Percentiles rank a stretch among this genome's conserved stretches.
Conservation (phyloP, 2,797 vertebrate genomes). For the Pipistrellus pipistrellus region DNA sequence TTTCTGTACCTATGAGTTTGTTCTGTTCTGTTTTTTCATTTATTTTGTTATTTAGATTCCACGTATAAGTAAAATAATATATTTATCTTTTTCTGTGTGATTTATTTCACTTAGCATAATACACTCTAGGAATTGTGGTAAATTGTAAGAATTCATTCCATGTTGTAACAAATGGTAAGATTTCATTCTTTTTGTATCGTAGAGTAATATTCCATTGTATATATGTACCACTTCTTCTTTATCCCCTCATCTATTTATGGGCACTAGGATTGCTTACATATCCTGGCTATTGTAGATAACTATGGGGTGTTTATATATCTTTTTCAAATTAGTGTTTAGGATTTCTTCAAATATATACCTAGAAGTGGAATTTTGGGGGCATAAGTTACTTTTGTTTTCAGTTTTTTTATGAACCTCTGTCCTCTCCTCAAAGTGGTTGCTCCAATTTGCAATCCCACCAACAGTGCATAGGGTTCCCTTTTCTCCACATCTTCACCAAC, state of each 20-base stretch:
- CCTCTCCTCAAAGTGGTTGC: not conserved
- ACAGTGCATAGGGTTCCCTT: not conserved
- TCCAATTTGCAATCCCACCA: not conserved
- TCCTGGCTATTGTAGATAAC: not conserved
- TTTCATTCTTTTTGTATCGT: not conserved
- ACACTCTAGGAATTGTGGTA: not conserved
- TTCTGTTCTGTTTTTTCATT: not conserved
- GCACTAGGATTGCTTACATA: not conserved
- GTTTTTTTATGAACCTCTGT: not conserved
- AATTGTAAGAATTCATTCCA: not conserved
- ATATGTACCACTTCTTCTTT: not conserved
- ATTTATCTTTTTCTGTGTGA: not conserved
- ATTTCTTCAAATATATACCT: not conserved
- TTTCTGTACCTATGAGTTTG: not conserved
- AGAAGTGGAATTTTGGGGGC: not conserved
- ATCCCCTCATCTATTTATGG: not conserved
- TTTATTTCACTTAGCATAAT: not conserved
- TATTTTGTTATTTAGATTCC: not conserved
- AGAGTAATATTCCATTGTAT: not conserved
- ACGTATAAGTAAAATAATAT: not conserved
- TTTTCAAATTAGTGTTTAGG: not conserved
- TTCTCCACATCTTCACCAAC: not conserved
- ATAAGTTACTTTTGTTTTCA: not conserved
- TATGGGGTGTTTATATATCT: not conserved
- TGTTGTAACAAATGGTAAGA: not conserved